A percentile compares a stretch with the other conserved stretches of the same genome.
Conservation (phyloP, 2,797 vertebrate species). For the Neostethus bicornis region DNA sequence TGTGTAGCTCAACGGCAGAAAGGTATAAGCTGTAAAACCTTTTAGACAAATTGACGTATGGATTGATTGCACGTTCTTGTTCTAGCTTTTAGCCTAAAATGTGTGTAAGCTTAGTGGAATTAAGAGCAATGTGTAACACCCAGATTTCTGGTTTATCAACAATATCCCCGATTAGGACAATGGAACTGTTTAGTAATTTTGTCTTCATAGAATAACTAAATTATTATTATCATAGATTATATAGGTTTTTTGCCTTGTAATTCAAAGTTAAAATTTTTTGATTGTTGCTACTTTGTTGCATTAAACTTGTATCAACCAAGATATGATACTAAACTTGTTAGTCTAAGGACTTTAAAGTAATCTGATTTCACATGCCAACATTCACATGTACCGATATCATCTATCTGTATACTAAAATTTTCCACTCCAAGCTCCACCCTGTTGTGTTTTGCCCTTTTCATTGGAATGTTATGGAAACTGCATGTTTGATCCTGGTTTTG, state of each 20-base stretch:
- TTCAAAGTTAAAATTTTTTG: not conserved
- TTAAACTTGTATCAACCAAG: not conserved
- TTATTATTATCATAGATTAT: no score
- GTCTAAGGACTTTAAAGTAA: no score
- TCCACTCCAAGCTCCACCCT: constrained; percentile 25
- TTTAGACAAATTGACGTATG: not conserved
- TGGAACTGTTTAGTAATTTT: not conserved
- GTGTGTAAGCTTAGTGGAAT: not conserved
- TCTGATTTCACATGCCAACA: no score
- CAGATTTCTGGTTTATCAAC: not conserved
- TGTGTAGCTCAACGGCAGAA: constrained; percentile 2
- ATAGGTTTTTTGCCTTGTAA: no score
- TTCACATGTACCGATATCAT: no score
- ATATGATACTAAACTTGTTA: not conserved
- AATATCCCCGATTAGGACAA: not conserved
- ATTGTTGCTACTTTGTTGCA: not conserved
- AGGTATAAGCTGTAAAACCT: constrained; percentile 18
- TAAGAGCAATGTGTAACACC: not conserved
- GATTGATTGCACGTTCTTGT: not conserved
- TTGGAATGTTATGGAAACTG: constrained; percentile 28
- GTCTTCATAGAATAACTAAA: no score
- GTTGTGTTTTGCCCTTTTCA: constrained; percentile 9
- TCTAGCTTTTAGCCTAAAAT: not conserved
- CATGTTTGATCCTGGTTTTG: constrained; percentile 14
- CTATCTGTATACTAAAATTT: constrained; percentile 8